A percentile compares a stretch with the other conserved stretches of the same genome.
Conservation (phyloP, 2,797 vertebrate genomes). For the Podarcis siculus region DNA sequence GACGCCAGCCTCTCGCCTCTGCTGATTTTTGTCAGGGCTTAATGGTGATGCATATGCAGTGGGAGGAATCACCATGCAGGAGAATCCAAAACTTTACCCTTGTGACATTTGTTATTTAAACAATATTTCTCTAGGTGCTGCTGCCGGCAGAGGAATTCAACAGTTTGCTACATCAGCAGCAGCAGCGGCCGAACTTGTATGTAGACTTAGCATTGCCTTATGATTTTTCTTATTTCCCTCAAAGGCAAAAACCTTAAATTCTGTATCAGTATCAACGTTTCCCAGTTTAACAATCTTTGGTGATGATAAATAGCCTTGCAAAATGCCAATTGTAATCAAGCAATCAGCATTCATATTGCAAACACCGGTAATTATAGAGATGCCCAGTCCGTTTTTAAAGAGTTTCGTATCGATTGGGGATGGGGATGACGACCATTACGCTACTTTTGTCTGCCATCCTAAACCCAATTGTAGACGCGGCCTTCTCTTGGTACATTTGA, state of each 20-base stretch:
- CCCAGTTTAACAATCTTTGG: background rate
- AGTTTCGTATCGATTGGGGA: background rate
- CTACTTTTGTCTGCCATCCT: background rate
- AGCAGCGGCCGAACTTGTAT: constrained; percentile 74
- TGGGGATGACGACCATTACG: background rate
- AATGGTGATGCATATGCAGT: background rate
- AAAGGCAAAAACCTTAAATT: background rate
- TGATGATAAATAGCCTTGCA: background rate
- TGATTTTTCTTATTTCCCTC: background rate
- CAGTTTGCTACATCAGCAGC: constrained; percentile 73
- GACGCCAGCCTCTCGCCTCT: background rate
- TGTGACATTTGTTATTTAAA: constrained; percentile 2
- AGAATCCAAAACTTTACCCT: background rate
- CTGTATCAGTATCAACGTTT: background rate
- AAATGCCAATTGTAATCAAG: background rate
- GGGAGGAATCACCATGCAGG: background rate
- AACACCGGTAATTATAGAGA: background rate
- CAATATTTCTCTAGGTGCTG: constrained; percentile 77
- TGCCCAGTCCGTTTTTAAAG: background rate
- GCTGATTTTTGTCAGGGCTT: background rate
- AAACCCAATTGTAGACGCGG: no score
- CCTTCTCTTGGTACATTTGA: no score
- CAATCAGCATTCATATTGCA: background rate
- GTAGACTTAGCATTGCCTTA: constrained; percentile 61
- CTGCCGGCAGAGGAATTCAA: constrained; percentile 79